A percentile compares a stretch with the other conserved stretches of the same genome.
phyloP scores from a whole-genome alignment of 2,797 vertebrate species.

The Chelonia mydas region DNA sequence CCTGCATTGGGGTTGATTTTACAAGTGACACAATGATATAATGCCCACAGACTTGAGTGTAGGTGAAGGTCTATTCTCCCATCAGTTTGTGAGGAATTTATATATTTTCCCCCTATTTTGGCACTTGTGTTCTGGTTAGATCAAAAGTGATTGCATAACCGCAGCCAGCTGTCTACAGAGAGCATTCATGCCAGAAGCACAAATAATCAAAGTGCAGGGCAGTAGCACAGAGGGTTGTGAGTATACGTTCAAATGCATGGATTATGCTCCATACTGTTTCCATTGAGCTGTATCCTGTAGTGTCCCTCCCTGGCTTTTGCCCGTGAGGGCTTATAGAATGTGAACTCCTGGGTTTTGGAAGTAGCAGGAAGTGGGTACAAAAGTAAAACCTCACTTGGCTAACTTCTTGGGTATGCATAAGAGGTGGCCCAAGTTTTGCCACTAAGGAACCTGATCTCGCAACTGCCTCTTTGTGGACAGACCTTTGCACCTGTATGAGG shows the following conservation, averaged over 20 bases:
- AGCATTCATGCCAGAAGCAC: neutral
- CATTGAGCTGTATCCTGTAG: neutral
- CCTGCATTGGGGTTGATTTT: neutral
- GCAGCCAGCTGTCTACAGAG: accelerated
- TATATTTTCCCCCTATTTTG: neutral
- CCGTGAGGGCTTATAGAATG: accelerated
- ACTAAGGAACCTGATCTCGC: neutral
- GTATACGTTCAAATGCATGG: neutral
- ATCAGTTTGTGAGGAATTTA: neutral
- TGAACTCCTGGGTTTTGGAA: neutral
- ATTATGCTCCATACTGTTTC: neutral
- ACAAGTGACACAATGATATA: neutral
- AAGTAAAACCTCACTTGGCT: neutral
- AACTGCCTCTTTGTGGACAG: neutral
- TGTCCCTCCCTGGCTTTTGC: neutral
- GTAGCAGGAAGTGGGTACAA: neutral
- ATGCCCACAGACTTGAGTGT: neutral
- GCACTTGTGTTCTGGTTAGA: neutral
- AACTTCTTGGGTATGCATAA: neutral
- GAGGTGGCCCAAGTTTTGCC: neutral
- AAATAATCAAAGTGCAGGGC: neutral
- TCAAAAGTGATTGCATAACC: neutral
- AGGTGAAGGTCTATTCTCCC: neutral
- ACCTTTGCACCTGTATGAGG: neutral
- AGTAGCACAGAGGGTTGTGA: neutral